A percentile compares a stretch with the other conserved stretches of the same genome.
Conservation (phyloP, 2,113 vertebrate species). For the Dasyprocta punctata region DNA sequence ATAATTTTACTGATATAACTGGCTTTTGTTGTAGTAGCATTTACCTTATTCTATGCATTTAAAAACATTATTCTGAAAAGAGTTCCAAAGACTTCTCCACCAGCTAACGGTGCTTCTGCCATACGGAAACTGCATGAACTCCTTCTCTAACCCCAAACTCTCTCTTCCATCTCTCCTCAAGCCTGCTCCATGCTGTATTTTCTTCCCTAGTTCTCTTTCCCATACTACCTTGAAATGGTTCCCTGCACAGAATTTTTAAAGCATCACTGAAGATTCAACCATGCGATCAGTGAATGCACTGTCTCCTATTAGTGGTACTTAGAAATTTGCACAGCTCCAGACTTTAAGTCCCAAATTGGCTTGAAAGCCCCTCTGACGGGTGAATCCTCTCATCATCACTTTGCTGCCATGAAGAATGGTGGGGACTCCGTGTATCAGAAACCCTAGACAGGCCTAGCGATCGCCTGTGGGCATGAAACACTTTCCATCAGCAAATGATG, state of each 20-base stretch:
- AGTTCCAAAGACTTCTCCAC: neutral
- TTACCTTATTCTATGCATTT: neutral
- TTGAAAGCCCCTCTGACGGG: neutral
- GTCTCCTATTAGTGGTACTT: slow-evolving; percentile 6
- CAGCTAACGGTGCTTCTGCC: neutral
- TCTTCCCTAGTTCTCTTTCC: neutral
- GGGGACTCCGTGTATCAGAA: slow-evolving; percentile 21
- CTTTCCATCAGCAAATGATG: slow-evolving; percentile 59
- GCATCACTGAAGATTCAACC: neutral
- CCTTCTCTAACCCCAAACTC: neutral
- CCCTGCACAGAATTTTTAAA: neutral
- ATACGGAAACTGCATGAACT: neutral
- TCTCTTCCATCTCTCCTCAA: neutral
- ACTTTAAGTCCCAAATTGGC: slow-evolving; percentile 42
- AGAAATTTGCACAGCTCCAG: slow-evolving; percentile 34
- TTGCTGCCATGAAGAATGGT: neutral
- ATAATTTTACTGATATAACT: neutral
- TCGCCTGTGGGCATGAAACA: neutral
- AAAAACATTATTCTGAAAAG: neutral
- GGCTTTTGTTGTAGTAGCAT: neutral
- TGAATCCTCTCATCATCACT: slow-evolving; percentile 16
- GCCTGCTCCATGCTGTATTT: neutral
- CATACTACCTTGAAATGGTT: neutral
- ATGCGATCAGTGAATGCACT: neutral
- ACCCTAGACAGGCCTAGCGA: neutral